Conservation (phyloP, 2,113 vertebrate species). For the Hystrix cristata region DNA sequence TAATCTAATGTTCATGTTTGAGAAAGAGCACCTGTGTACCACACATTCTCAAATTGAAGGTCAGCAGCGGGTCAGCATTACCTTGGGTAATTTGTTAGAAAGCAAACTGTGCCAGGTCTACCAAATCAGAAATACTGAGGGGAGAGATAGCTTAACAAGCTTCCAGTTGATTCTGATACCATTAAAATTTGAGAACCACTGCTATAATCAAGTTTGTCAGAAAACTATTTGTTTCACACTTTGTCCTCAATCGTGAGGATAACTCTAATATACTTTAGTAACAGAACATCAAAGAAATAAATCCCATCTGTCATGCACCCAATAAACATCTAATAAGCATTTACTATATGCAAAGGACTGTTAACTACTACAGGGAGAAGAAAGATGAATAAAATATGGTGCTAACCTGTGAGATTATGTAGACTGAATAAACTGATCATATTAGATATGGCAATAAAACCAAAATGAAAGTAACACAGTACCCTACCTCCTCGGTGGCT, state of each 20-base stretch:
- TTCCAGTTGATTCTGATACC: not conserved
- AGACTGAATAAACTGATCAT: not conserved
- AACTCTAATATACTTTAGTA: not conserved
- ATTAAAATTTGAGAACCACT: not conserved
- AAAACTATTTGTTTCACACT: slow-evolving; percentile 38
- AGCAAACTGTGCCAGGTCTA: not conserved
- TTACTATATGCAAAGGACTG: not conserved
- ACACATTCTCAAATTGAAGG: not conserved
- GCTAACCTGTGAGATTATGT: not conserved
- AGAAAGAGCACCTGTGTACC: not conserved
- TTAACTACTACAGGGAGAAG: not conserved
- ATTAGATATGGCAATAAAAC: not conserved
- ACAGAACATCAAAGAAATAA: not conserved
- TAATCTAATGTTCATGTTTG: not conserved
- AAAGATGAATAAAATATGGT: not conserved
- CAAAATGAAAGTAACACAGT: not conserved
- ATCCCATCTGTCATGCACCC: not conserved
- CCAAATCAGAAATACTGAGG: not conserved
- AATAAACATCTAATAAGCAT: not conserved
- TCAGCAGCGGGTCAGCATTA: not conserved
- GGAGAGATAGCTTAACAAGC: not conserved
- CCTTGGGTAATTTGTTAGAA: not conserved
- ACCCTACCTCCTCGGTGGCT: not conserved
- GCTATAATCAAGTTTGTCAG: not conserved
- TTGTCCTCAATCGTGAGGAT: not conserved